These are phyloP conservation scores for Botrylloides violaceus DNA, from an alignment of 23 tunicate species.

Conservation along the genomic window DNA sequence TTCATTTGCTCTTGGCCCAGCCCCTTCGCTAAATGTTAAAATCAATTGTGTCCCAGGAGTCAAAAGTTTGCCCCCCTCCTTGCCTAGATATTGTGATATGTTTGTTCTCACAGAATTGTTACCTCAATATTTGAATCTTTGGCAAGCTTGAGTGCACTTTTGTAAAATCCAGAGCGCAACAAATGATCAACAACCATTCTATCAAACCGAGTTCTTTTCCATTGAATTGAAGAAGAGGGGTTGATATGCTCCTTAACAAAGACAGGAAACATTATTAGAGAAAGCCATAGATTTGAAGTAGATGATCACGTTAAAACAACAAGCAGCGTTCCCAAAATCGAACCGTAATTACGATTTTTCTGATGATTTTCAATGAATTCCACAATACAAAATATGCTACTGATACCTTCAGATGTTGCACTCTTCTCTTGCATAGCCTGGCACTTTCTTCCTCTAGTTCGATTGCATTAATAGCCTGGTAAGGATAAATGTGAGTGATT, in stretches of 20 bases:
- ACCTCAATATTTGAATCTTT: conserved; percentile 59
- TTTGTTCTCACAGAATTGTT: too few relatives aligned
- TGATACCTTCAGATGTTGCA: conserved; percentile 85
- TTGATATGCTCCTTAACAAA: conserved; percentile 67
- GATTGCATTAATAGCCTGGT: conserved; percentile 80
- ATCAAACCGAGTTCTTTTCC: conserved; percentile 85
- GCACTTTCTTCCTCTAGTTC: conserved; percentile 84
- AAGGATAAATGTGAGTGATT: neutral
- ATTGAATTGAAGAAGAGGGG: conserved; percentile 40
- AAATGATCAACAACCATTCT: conserved; percentile 91
- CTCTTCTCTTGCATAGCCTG: conserved; percentile 74
- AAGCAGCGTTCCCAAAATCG: too few relatives aligned
- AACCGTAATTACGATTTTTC: neutral
- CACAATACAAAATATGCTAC: too few relatives aligned
- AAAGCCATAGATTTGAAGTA: neutral
- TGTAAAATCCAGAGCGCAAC: conserved; percentile 75
- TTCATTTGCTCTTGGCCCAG: too few relatives aligned
- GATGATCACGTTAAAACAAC: too few relatives aligned
- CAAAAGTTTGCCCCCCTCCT: too few relatives aligned
- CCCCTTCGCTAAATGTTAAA: too few relatives aligned
- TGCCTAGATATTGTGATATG: too few relatives aligned
- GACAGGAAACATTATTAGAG: neutral
- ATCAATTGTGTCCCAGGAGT: too few relatives aligned
- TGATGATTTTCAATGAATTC: neutral
- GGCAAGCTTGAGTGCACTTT: conserved; percentile 83